phyloP scores from a whole-genome alignment of 2,797 vertebrate genomes.

The Falco novaeseelandiae region DNA sequence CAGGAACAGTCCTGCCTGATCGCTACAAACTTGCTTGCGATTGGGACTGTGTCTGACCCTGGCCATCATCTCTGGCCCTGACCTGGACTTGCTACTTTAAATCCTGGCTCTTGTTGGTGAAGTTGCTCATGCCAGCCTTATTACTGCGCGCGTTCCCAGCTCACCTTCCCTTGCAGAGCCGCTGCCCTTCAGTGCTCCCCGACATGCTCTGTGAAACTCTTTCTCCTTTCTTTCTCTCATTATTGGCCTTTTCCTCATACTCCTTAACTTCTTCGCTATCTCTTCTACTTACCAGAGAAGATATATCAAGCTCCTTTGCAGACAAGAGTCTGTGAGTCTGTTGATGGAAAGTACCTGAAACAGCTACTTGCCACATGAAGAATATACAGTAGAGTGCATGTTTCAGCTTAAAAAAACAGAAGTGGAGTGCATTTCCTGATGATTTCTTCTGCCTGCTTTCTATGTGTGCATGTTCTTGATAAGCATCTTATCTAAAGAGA shows the following conservation, averaged over 20 bases:
- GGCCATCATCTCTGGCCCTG: background rate
- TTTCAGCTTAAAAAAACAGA: background rate
- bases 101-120: background rate
- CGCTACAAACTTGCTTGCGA: background rate
- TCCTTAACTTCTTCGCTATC: background rate
- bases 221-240: background rate
- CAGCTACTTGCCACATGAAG: background rate
- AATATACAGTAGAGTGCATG: background rate
- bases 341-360: background rate
- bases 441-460: background rate
- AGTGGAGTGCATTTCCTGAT: background rate
- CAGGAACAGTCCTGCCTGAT: background rate
- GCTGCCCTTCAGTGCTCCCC: fast-evolving
- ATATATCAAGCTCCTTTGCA: background rate
- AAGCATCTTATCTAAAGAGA: background rate
- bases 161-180: background rate
- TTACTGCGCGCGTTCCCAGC: background rate
- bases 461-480: background rate
- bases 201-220: background rate
- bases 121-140: background rate
- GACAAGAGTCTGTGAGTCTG: background rate
- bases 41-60: background rate
- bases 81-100: background rate
- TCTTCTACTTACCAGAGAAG: background rate
- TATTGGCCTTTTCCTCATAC: background rate